Evolutionary conservation across 2,888 invertebrate species (phyloP).

Genomic region (Cerceris ruficornis): DNA sequence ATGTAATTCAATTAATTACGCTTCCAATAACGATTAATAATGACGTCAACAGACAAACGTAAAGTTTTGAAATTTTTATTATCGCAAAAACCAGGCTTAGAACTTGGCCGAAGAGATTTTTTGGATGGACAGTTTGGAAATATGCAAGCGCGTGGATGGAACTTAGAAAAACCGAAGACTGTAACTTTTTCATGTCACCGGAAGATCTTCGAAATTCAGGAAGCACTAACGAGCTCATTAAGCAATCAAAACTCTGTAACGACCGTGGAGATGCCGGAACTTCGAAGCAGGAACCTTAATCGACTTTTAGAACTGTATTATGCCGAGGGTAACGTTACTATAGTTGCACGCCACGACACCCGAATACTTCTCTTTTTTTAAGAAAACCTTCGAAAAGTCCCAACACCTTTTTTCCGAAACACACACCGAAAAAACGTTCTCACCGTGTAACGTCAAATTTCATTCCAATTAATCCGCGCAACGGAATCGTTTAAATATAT

Average conservation of each 20-base stretch:
- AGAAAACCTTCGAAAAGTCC: neutral
- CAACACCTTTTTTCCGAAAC: neutral
- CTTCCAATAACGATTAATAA: too few species aligned
- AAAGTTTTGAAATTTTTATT: too few species aligned
- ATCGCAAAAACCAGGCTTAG: too few species aligned
- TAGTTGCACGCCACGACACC: slow-evolving; percentile 11
- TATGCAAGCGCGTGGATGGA: neutral
- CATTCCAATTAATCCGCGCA: too few species aligned
- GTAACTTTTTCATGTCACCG: slow-evolving; percentile 26
- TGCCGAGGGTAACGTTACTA: slow-evolving; percentile 2
- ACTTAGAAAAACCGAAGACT: slow-evolving; percentile 6
- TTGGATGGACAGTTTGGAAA: neutral
- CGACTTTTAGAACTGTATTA: slow-evolving; percentile 40
- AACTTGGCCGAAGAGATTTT: too few species aligned
- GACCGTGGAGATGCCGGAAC: slow-evolving; percentile 41
- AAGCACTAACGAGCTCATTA: slow-evolving; percentile 54
- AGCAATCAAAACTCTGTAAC: slow-evolving; percentile 50
- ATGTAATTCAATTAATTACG: too few species aligned
- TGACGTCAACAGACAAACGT: too few species aligned
- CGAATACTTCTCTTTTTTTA: slow-evolving; percentile 5
- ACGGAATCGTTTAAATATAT: too few species aligned
- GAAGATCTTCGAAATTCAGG: slow-evolving; percentile 36
- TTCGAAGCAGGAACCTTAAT: slow-evolving; percentile 34
- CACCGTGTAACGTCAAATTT: neutral
- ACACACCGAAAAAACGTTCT: neutral